Conservation (phyloP, 2,113 vertebrate species). For the Chelonoidis abingdonii region DNA sequence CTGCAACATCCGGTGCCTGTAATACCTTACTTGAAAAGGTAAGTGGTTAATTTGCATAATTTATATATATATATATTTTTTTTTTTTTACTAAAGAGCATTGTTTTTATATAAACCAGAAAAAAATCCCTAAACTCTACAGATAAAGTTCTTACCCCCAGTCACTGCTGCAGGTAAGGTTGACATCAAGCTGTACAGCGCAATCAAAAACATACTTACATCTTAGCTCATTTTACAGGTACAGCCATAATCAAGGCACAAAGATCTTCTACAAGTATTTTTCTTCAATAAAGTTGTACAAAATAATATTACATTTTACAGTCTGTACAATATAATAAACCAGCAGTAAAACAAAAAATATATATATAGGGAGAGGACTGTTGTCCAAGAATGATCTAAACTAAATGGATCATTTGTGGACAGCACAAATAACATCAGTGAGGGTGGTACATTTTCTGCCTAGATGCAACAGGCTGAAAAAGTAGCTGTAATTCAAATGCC, state of each 20-base stretch:
- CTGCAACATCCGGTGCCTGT: slow-evolving; percentile 87
- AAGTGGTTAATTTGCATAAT: slow-evolving; percentile 93
- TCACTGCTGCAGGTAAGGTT: slow-evolving; percentile 87
- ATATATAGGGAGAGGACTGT: slow-evolving; percentile 77
- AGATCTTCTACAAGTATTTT: slow-evolving; percentile 98
- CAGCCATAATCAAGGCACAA: slow-evolving; percentile 98
- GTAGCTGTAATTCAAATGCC: slow-evolving; percentile 82
- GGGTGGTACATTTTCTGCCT: slow-evolving; percentile 78
- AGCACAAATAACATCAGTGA: slow-evolving; percentile 83
- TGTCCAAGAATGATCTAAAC: slow-evolving; percentile 79
- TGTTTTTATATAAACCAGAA: slow-evolving; percentile 90
- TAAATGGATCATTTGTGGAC: slow-evolving; percentile 85
- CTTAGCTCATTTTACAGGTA: slow-evolving; percentile 96
- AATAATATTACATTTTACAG: slow-evolving; percentile 97
- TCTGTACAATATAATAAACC: slow-evolving; percentile 97
- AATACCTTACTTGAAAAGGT: slow-evolving; percentile 80
- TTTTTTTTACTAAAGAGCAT: slow-evolving; percentile 90
- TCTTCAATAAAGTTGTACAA: slow-evolving; percentile 98
- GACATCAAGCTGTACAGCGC: slow-evolving; percentile 96
- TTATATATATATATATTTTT: slow-evolving; percentile 80
- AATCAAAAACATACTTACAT: slow-evolving; percentile 94
- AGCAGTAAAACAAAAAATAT: slow-evolving; percentile 86
- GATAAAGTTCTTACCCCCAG: slow-evolving; percentile 88
- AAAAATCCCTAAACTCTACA: slow-evolving; percentile 89
- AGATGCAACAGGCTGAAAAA: slow-evolving; percentile 77